Evolutionary conservation across 2,113 vertebrate species (phyloP).

Genomic region (Proterorhinus semilunaris): DNA sequence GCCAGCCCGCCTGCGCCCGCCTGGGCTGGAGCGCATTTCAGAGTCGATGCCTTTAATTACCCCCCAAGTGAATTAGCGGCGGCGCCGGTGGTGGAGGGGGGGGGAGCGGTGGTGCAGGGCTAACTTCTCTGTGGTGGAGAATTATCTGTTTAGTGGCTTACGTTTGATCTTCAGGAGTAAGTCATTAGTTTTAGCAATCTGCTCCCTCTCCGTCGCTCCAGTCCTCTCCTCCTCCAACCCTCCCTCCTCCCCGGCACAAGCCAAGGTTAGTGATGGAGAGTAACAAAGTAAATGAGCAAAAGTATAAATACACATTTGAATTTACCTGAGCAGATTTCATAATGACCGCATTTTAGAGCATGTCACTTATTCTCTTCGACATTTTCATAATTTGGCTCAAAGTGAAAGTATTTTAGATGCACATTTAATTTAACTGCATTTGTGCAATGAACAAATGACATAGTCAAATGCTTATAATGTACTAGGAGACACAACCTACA

Average conservation of each 20-base stretch:
- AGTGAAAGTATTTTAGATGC: no score
- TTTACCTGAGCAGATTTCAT: no score
- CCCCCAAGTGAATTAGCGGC: constrained; percentile 62
- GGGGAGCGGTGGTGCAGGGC: constrained; percentile 44
- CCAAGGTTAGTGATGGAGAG: no score
- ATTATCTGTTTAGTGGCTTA: constrained; percentile 61
- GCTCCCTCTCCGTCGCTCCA: background rate
- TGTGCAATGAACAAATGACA: no score
- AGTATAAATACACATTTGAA: no score
- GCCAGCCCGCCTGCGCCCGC: constrained; percentile 31
- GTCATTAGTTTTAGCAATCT: background rate
- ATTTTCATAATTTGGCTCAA: no score
- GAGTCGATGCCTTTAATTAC: constrained; percentile 64
- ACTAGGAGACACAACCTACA: no score
- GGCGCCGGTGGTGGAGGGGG: constrained; percentile 10
- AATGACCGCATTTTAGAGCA: no score
- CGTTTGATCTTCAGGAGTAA: constrained; percentile 52
- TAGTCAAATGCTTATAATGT: no score
- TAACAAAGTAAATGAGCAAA: no score
- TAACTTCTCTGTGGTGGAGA: constrained; percentile 57
- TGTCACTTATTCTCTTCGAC: no score
- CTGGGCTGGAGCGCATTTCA: constrained; percentile 52
- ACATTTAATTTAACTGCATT: no score
- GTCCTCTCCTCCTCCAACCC: constrained; percentile 17
- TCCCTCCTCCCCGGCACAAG: background rate